Conservation (phyloP, 2,113 vertebrate genomes). For the Poeciliopsis occidentalis region DNA sequence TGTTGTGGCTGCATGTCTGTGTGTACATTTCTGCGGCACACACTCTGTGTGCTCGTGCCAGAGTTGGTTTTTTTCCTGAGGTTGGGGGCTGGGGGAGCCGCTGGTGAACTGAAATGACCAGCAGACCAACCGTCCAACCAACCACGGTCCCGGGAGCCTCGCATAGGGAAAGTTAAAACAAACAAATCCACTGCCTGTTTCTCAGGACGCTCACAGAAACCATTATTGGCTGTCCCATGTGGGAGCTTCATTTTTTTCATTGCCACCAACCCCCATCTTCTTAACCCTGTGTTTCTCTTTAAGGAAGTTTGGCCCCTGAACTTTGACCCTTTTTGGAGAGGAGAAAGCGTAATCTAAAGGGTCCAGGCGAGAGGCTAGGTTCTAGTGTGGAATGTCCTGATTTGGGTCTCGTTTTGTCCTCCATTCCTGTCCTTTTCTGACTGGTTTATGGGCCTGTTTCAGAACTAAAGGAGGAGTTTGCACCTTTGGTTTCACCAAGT, state of each 20-base stretch:
- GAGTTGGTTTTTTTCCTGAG: conserved; percentile 14
- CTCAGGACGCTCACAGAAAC: conserved; percentile 50
- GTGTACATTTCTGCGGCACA: conserved; percentile 59
- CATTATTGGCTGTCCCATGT: conserved; percentile 52
- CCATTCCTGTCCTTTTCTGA: conserved; percentile 26
- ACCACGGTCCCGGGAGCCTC: conserved; percentile 41
- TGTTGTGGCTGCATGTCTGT: conserved; percentile 67
- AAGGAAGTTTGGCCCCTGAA: conserved; percentile 58
- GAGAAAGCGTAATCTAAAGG: conserved; percentile 25
- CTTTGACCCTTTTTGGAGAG: conserved; percentile 60
- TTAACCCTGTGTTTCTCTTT: conserved; percentile 39
- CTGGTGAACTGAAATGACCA: conserved; percentile 22
- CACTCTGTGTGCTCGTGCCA: conserved; percentile 60
- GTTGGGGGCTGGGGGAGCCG: conserved; percentile 15
- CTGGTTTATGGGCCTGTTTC: not conserved
- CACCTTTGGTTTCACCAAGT: too few relatives aligned
- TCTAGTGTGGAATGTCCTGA: conserved; percentile 44
- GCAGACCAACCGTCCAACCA: conserved; percentile 24
- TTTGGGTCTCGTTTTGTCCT: conserved; percentile 34
- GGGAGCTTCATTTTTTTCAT: conserved; percentile 7
- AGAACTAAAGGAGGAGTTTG: not conserved
- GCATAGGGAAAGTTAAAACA: conserved; percentile 63
- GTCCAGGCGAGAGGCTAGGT: conserved; percentile 17
- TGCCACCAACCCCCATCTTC: conserved; percentile 4
- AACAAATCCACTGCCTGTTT: conserved; percentile 55